Base-by-base conservation (phyloP, 2,797 vertebrate genomes). In the Odontamblyopus rebecca region DNA sequence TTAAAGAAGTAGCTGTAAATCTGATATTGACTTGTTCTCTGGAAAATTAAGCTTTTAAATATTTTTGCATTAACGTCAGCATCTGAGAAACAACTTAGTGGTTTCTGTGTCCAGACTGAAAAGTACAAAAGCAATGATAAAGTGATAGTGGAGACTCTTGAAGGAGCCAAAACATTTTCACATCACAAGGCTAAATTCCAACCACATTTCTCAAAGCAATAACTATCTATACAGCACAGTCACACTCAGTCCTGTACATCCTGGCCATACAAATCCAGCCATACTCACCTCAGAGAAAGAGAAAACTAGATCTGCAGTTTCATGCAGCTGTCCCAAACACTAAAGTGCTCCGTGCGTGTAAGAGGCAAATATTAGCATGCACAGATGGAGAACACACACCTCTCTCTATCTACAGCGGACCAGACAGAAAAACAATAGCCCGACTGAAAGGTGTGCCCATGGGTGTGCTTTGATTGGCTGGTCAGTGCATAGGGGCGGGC, bases 381-480 rank as follows among this genome's bases (percentile, higher is more conserved):
- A 77, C 51, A 79, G 73, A 88, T 82, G 82, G 82, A 71, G 75
- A 86, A 73, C 90, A 79, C 81, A 85, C 89, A 87, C 82, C 86
- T 89, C 86, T 89, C 86, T 89, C 86, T 89, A 75, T 87, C 76
- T 78, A 76, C 80, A 80, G 75, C 84, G 85, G 87, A 81, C 67
- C 0, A 85, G 84, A 82, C 87, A 77, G 85, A 88, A 90, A 84
- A 90, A 88, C 82, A 86, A 81, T 83, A 85, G 68, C 77, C 79
- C 71, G 82, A 85, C 74, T 88, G 80, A 93, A 94, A 94, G 93
- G 92, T 94, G 93, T 91, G 90, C 88, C 89, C 79, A 75, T 76
- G 69, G 69, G 67, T 69, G 78, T 11, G 76, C 63, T 79, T 29
- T 85, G 83, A 93, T 94, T 94, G 93, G 91, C 80, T 76, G 57